These are phyloP conservation scores for Erythrocercus mccallii DNA, from an alignment of 2,113 vertebrate genomes.

Conservation along the genomic window DNA sequence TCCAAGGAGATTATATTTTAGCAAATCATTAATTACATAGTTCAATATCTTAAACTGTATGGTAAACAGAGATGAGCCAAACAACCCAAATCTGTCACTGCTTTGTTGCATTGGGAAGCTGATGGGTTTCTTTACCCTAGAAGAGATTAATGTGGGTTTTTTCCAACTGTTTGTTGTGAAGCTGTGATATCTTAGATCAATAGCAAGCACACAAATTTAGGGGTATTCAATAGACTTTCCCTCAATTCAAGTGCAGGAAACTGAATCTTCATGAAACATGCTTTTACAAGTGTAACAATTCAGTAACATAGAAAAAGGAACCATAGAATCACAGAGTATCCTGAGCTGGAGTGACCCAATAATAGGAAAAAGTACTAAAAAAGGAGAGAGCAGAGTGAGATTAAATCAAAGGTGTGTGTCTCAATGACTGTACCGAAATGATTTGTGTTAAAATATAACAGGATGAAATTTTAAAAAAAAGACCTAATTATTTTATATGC, in stretches of 20 bases:
- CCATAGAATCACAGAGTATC: no score
- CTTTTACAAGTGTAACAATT: not conserved
- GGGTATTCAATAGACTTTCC: not conserved
- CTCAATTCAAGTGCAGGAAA: not conserved
- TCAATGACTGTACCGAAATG: not conserved
- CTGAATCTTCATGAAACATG: not conserved
- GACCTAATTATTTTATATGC: not conserved
- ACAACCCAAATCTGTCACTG: conserved; percentile 15
- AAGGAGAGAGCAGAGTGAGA: not conserved
- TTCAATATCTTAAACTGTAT: conserved; percentile 28
- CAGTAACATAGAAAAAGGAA: not conserved
- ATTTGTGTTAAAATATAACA: not conserved
- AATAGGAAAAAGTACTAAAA: not conserved
- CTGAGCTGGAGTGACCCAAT: not conserved
- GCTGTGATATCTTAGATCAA: not conserved
- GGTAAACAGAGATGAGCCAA: conserved; percentile 27
- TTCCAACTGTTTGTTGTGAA: not conserved
- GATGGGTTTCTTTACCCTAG: not conserved
- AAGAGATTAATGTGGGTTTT: not conserved
- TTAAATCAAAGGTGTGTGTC: not conserved
- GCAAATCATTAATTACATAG: conserved; percentile 35
- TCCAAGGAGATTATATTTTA: conserved; percentile 40
- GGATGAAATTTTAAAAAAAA: not conserved
- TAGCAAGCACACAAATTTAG: not conserved
- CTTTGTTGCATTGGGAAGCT: not conserved